These are phyloP conservation scores for Mesoligia furuncula DNA, from an alignment of 2,888 invertebrate species.

Conservation along the genomic window DNA sequence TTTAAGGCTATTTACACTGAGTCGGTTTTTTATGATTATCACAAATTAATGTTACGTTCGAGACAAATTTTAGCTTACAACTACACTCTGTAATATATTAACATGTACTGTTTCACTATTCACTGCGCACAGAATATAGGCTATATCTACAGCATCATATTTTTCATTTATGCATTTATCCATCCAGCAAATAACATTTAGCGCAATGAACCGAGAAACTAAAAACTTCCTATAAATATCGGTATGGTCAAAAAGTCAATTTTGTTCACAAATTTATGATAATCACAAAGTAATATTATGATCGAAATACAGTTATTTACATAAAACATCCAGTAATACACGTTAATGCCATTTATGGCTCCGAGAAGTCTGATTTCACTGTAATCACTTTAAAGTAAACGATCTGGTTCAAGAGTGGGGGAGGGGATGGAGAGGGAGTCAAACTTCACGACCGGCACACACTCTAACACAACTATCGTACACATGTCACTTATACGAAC, in stretches of 20 bases:
- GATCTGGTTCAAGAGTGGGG: neutral
- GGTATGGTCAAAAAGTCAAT: neutral
- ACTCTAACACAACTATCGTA: neutral
- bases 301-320: neutral
- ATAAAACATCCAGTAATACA: neutral
- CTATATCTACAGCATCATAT: neutral
- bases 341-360: neutral
- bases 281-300: conserved; percentile 2
- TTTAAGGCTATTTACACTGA: neutral
- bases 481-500: neutral
- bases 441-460: conserved; percentile 8
- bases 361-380: neutral
- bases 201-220: conserved; percentile 12
- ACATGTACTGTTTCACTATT: neutral
- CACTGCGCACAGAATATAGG: neutral
- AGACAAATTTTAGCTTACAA: neutral
- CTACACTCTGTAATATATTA: neutral
- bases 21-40: conserved; percentile 16
- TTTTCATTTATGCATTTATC: neutral
- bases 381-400: neutral
- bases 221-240: neutral
- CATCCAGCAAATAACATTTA: neutral
- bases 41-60: conserved; percentile 12
- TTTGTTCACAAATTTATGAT: conserved; percentile 16
- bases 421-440: neutral